Evolutionary conservation across 2,888 invertebrate genomes (phyloP).

Genomic region (Drosophila aldrichi): DNA sequence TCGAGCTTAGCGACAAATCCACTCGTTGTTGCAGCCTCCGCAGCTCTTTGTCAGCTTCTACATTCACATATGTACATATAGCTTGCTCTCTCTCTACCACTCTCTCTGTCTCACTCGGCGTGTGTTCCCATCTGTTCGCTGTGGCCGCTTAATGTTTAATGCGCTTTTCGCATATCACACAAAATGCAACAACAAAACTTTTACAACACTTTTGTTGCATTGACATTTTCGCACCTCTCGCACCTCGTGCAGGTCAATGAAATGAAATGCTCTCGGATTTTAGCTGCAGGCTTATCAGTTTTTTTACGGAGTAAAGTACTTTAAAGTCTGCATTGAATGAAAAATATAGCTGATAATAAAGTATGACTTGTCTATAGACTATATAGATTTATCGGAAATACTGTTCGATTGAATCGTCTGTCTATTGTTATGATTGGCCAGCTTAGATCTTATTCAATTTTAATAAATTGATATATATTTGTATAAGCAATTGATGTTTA

Average conservation of each 20-base stretch:
- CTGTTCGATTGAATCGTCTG: not conserved
- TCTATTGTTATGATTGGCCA: not conserved
- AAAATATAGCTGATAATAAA: not conserved
- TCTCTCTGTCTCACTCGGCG: not conserved
- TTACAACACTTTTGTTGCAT: constrained; percentile 29
- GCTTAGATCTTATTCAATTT: not conserved
- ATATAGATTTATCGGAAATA: not conserved
- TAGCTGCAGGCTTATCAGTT: not conserved
- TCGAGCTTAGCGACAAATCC: constrained; percentile 66
- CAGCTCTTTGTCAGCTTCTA: constrained; percentile 42
- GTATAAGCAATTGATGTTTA: not conserved
- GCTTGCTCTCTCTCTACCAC: not conserved
- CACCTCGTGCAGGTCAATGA: constrained; percentile 42
- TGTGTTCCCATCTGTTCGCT: constrained; percentile 39
- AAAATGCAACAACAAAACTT: constrained; percentile 36
- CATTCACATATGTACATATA: not conserved
- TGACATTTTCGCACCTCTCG: constrained; percentile 46
- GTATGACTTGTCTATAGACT: not conserved
- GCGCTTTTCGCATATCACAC: constrained; percentile 56
- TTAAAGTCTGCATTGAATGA: not conserved
- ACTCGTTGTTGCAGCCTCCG: constrained; percentile 39
- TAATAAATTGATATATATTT: not conserved
- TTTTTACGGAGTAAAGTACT: not conserved
- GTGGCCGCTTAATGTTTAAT: constrained; percentile 55
- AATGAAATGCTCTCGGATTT: constrained; percentile 27